phyloP scores from a whole-genome alignment of 2,797 vertebrate species.

The Aeoliscus strigatus region DNA sequence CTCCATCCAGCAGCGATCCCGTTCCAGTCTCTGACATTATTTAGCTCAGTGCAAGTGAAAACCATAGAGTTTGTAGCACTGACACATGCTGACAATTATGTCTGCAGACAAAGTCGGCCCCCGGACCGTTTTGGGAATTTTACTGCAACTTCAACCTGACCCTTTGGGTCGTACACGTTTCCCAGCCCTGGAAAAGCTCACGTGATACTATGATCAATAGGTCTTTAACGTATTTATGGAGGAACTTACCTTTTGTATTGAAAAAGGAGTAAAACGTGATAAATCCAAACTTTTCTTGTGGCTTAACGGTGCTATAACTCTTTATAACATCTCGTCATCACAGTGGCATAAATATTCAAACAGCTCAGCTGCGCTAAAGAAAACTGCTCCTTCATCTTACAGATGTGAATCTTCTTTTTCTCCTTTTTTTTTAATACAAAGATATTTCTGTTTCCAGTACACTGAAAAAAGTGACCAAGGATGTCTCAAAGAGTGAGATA shows the following conservation, averaged over 20 bases:
- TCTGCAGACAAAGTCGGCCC: background rate
- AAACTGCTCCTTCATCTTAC: background rate
- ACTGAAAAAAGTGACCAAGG: background rate
- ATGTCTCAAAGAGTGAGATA: background rate
- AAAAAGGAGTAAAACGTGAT: slow-evolving; percentile 3
- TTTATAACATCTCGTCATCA: background rate
- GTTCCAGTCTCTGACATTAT: slow-evolving; percentile 7
- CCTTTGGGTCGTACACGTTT: background rate
- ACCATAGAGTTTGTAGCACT: background rate
- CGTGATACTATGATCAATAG: background rate
- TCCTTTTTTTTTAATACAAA: slow-evolving; percentile 1
- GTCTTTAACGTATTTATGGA: background rate
- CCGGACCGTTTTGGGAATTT: too few species aligned
- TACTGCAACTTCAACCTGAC: background rate
- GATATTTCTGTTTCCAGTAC: background rate
- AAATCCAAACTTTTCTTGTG: slow-evolving; percentile 1
- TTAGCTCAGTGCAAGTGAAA: background rate
- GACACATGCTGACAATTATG: background rate
- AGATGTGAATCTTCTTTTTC: background rate
- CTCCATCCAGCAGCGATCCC: slow-evolving; percentile 22
- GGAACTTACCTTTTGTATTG: background rate
- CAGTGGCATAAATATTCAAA: slow-evolving; percentile 2
- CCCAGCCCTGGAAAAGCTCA: background rate
- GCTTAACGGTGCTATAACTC: slow-evolving; percentile 3
- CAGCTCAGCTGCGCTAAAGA: background rate